A percentile compares a stretch with the other conserved stretches of the same genome.
Conservation (phyloP, 2,113 vertebrate species). For the Paralichthys olivaceus region DNA sequence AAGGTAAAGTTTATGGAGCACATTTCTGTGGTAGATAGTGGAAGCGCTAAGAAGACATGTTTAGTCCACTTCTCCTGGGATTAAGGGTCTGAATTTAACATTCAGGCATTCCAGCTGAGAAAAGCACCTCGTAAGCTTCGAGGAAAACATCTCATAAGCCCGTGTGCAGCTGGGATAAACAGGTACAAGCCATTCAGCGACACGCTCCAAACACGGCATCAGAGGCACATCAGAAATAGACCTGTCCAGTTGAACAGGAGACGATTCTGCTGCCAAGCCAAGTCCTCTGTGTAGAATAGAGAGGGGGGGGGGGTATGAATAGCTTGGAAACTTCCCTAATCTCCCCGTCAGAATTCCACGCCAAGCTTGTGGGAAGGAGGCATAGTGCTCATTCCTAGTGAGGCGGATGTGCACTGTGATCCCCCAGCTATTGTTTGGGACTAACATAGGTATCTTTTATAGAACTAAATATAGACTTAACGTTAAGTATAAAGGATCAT, state of each 20-base stretch:
- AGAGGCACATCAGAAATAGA: constrained; percentile 77
- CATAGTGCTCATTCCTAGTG: constrained; percentile 70
- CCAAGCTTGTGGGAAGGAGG: constrained; percentile 52
- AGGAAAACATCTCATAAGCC: constrained; percentile 81
- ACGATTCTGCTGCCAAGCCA: constrained; percentile 71
- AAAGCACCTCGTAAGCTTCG: constrained; percentile 79
- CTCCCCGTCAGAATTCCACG: constrained; percentile 71
- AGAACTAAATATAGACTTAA: neutral
- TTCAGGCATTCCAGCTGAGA: constrained; percentile 72
- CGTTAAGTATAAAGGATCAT: neutral
- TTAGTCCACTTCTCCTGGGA: constrained; percentile 75
- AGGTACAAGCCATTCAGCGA: constrained; percentile 81
- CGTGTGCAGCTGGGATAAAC: constrained; percentile 80
- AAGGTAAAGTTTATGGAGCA: constrained; percentile 28
- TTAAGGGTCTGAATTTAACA: constrained; percentile 79
- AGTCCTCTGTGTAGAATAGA: constrained; percentile 61
- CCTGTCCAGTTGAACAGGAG: constrained; percentile 70
- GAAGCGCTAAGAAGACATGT: constrained; percentile 61
- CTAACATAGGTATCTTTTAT: constrained; percentile 10
- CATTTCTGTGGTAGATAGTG: constrained; percentile 27
- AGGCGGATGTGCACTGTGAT: constrained; percentile 46
- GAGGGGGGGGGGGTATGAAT: constrained; percentile 61
- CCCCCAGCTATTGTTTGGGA: constrained; percentile 49
- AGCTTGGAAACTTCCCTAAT: constrained; percentile 83
- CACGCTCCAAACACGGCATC: constrained; percentile 76